phyloP scores from a whole-genome alignment of 2,113 vertebrate species.

The Halichoeres trimaculatus region DNA sequence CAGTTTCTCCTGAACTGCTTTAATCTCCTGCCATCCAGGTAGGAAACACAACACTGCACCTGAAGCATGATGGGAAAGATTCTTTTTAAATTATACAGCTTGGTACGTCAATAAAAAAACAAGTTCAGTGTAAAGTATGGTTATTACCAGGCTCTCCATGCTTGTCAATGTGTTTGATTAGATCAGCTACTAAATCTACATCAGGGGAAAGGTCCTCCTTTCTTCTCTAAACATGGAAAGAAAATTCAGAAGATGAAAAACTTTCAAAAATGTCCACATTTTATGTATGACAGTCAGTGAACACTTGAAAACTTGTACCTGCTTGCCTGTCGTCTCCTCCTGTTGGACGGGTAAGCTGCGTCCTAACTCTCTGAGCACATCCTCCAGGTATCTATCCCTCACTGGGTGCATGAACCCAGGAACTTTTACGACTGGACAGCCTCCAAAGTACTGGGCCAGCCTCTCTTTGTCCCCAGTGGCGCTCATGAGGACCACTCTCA shows the following conservation, averaged over 20 bases:
- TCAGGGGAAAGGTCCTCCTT: conserved; percentile 84
- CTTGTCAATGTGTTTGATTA: conserved; percentile 91
- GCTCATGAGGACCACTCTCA: conserved; percentile 94
- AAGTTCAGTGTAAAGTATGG: not conserved
- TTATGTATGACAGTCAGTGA: not conserved
- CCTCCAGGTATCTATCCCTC: conserved; percentile 90
- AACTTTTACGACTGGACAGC: conserved; percentile 90
- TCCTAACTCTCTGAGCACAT: conserved; percentile 90
- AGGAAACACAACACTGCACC: conserved; percentile 97
- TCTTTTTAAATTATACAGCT: not conserved
- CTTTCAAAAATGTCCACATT: not conserved
- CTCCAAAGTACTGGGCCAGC: conserved; percentile 91
- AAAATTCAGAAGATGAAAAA: not conserved
- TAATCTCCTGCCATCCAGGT: conserved; percentile 98
- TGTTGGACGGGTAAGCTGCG: not conserved
- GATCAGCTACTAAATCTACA: conserved; percentile 89
- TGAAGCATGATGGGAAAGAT: conserved; percentile 56
- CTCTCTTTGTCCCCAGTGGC: conserved; percentile 93
- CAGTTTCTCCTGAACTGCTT: conserved; percentile 90
- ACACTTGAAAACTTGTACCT: conserved; percentile 35
- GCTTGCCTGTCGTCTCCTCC: accelerated
- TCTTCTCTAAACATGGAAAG: conserved; percentile 64
- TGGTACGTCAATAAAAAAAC: not conserved
- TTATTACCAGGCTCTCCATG: conserved; percentile 87
- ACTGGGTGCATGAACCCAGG: conserved; percentile 97